These are phyloP conservation scores for Cryptocheilus praepositus DNA, from an alignment of 2,888 invertebrate genomes.

Conservation along the genomic window DNA sequence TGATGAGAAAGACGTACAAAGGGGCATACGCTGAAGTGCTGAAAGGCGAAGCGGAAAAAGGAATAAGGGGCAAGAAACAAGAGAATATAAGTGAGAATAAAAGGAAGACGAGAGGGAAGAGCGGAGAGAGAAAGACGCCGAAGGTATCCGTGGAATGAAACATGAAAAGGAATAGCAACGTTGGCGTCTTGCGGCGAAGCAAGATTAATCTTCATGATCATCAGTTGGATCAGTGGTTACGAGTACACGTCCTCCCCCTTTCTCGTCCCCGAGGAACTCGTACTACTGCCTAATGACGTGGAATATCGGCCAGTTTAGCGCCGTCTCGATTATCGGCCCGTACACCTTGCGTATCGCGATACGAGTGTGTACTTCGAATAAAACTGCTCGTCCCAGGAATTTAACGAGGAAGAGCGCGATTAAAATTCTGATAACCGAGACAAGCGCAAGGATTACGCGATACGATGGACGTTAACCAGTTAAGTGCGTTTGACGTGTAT, in stretches of 20 bases:
- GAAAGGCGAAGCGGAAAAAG: constrained; percentile 17
- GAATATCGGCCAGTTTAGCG: constrained; percentile 29
- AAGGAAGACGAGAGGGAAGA: constrained; percentile 3
- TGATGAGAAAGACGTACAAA: constrained; percentile 2
- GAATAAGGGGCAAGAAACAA: background rate
- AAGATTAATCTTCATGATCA: constrained; percentile 53
- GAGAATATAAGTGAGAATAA: background rate
- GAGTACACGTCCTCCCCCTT: constrained; percentile 32
- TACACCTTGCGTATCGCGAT: background rate
- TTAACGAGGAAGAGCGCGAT: too few species aligned
- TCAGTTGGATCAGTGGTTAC: constrained; percentile 39
- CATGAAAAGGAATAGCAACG: constrained; percentile 37
- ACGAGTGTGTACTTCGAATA: background rate
- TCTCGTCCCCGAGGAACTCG: background rate
- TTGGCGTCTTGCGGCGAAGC: constrained; percentile 37
- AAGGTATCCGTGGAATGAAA: constrained; percentile 36
- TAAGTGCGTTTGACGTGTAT: too few species aligned
- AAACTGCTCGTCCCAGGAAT: too few species aligned
- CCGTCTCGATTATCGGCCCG: background rate
- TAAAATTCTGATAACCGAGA: too few species aligned
- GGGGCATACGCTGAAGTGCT: constrained; percentile 4
- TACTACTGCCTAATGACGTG: constrained; percentile 26
- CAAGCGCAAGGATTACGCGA: too few species aligned
- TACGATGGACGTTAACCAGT: too few species aligned
- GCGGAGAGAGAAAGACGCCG: constrained; percentile 4